Percentiles rank a stretch among this genome's conserved stretches.
Conservation (phyloP, 2,797 vertebrate species). For the Chaunax sp. region DNA sequence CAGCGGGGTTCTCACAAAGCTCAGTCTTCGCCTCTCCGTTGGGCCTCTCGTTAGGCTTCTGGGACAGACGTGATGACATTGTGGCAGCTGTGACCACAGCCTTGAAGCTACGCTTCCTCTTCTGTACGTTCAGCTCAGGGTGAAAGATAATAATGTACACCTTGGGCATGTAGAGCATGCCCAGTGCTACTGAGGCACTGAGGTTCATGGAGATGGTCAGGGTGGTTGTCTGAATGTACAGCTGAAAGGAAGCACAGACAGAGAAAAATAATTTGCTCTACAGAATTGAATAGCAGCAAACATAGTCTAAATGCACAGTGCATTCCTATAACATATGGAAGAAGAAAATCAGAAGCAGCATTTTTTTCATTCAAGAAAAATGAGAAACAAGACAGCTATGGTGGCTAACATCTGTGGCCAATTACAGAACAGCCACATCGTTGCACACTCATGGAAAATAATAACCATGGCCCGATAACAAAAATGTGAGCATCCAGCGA, state of each 20-base stretch:
- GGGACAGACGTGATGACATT: slow-evolving; percentile 96
- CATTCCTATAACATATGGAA: not conserved
- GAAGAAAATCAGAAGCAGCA: slow-evolving; percentile 20
- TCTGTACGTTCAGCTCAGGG: slow-evolving; percentile 98
- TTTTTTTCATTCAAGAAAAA: slow-evolving; percentile 37
- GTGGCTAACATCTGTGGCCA: slow-evolving; percentile 47
- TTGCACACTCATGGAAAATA: slow-evolving; percentile 38
- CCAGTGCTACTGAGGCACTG: slow-evolving; percentile 97
- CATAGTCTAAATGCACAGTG: not conserved
- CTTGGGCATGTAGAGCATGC: slow-evolving; percentile 99
- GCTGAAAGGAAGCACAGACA: slow-evolving; percentile 77
- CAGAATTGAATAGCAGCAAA: slow-evolving; percentile 6
- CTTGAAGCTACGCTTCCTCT: slow-evolving; percentile 98
- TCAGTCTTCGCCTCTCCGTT: slow-evolving; percentile 98
- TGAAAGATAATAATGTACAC: slow-evolving; percentile 99
- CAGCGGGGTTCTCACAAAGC: slow-evolving; percentile 90
- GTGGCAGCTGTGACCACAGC: slow-evolving; percentile 97
- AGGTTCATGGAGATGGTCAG: slow-evolving; percentile 99
- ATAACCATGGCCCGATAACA: slow-evolving; percentile 44
- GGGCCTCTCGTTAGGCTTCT: slow-evolving; percentile 95
- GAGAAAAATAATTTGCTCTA: slow-evolving; percentile 6
- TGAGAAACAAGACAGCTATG: slow-evolving; percentile 23
- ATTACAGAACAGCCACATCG: slow-evolving; percentile 53
- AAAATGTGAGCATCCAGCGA: slow-evolving; percentile 25
- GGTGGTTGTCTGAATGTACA: slow-evolving; percentile 99